Percentiles rank a stretch among this genome's conserved stretches.
phyloP scores from a whole-genome alignment of 2,888 invertebrate genomes.

The Euzetes globulus region DNA sequence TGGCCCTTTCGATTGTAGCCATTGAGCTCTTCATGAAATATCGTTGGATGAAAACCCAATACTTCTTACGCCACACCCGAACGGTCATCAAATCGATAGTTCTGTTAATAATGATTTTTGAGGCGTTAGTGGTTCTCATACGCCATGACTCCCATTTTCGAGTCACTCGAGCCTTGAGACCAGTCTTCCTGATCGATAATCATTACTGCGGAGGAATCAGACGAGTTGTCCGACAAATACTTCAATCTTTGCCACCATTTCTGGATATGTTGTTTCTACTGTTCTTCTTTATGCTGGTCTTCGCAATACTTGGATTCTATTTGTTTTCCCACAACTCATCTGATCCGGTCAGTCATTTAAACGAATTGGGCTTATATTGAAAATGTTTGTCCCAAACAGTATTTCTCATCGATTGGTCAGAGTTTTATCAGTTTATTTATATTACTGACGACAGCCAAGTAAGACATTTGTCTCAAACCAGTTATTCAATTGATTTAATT shows the following conservation, averaged over 20 bases:
- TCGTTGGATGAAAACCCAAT: slow-evolving; percentile 75
- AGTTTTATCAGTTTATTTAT: slow-evolving; percentile 83
- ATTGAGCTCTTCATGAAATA: slow-evolving; percentile 69
- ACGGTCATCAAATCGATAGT: slow-evolving; percentile 75
- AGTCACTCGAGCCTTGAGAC: slow-evolving; percentile 73
- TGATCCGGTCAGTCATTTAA: slow-evolving; percentile 52
- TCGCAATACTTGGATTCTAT: slow-evolving; percentile 68
- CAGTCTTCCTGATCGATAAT: slow-evolving; percentile 80
- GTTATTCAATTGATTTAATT: neutral
- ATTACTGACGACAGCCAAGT: slow-evolving; percentile 83
- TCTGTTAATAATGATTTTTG: slow-evolving; percentile 69
- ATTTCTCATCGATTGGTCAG: slow-evolving; percentile 68
- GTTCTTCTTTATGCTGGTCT: slow-evolving; percentile 74
- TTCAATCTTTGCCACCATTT: slow-evolving; percentile 77
- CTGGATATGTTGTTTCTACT: slow-evolving; percentile 76
- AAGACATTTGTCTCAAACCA: slow-evolving; percentile 48
- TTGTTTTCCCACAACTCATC: slow-evolving; percentile 65
- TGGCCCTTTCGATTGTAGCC: slow-evolving; percentile 66
- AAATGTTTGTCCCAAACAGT: slow-evolving; percentile 44
- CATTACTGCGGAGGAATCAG: slow-evolving; percentile 70
- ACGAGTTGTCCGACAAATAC: slow-evolving; percentile 58
- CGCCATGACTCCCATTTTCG: slow-evolving; percentile 76
- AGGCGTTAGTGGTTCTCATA: slow-evolving; percentile 63
- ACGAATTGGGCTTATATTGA: slow-evolving; percentile 2
- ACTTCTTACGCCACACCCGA: slow-evolving; percentile 72